These are phyloP conservation scores for Drosophila sp. DNA, from an alignment of 1,140 invertebrate species.

Conservation along the genomic window DNA sequence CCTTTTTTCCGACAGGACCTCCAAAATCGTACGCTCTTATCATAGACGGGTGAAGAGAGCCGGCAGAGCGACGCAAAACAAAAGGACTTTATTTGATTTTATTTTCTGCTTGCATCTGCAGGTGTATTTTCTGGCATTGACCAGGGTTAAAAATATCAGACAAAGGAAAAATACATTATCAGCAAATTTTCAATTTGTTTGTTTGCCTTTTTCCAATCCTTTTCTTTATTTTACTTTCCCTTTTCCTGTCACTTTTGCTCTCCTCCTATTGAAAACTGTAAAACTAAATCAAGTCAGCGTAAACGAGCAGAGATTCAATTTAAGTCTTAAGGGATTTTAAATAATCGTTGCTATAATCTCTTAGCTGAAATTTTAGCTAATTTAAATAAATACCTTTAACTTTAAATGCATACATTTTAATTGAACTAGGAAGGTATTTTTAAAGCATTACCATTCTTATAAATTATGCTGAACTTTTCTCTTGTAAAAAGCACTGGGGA, in stretches of 20 bases:
- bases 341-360: neutral
- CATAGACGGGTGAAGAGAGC: neutral
- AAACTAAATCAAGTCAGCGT: constrained; percentile 56
- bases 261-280: constrained; percentile 24
- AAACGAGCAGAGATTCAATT: constrained; percentile 45
- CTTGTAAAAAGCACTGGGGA: too few relatives aligned
- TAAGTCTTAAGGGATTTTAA: constrained; percentile 3
- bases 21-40: constrained; percentile 7
- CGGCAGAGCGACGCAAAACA: constrained; percentile 37
- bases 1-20: constrained; percentile 3
- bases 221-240: constrained; percentile 28
- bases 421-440: neutral
- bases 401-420: neutral
- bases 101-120: constrained; percentile 33
- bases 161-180: constrained; percentile 42
- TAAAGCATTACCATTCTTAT: too few relatives aligned
- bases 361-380: neutral
- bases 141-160: constrained; percentile 9
- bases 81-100: constrained; percentile 40
- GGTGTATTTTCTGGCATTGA: constrained; percentile 48
- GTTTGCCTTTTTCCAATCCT: constrained; percentile 12
- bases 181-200: constrained; percentile 23
- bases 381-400: neutral
- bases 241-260: constrained; percentile 14
- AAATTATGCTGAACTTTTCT: too few relatives aligned